These are phyloP conservation scores for Simalia tracyae DNA, from an alignment of 2,797 vertebrate genomes.

Conservation along the genomic window DNA sequence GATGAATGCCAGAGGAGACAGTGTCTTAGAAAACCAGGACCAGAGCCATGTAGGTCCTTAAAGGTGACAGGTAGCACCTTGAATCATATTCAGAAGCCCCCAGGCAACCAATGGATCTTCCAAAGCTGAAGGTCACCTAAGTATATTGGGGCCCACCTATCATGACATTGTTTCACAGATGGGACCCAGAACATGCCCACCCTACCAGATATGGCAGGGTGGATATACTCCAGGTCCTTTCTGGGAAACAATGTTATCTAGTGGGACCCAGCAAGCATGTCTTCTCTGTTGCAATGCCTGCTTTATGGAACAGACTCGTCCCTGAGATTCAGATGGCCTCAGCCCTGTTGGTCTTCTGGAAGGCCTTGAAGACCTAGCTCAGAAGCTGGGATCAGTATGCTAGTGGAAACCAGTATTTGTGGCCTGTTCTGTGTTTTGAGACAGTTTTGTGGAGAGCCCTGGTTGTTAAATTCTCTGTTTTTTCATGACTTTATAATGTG, in stretches of 20 bases:
- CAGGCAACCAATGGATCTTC: background rate
- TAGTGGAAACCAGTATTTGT: background rate
- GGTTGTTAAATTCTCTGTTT: background rate
- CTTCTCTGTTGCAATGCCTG: background rate
- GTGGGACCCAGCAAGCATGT: background rate
- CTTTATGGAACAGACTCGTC: background rate
- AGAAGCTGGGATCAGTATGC: background rate
- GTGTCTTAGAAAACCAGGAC: background rate
- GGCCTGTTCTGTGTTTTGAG: background rate
- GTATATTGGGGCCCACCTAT: background rate
- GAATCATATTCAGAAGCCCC: background rate
- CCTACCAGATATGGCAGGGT: background rate
- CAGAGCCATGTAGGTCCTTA: background rate
- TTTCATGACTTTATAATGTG: background rate
- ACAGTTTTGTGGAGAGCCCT: background rate
- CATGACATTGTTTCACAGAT: background rate
- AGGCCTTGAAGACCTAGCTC: background rate
- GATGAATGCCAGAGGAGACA: background rate
- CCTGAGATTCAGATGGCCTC: background rate
- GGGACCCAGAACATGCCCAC: background rate
- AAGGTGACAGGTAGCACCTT: background rate
- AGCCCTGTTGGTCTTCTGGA: background rate
- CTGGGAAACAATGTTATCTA: background rate
- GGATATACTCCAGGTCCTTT: background rate
- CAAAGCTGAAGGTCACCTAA: background rate